Base-by-base conservation (phyloP, 2,888 invertebrate species). In the Sturmia bella region DNA sequence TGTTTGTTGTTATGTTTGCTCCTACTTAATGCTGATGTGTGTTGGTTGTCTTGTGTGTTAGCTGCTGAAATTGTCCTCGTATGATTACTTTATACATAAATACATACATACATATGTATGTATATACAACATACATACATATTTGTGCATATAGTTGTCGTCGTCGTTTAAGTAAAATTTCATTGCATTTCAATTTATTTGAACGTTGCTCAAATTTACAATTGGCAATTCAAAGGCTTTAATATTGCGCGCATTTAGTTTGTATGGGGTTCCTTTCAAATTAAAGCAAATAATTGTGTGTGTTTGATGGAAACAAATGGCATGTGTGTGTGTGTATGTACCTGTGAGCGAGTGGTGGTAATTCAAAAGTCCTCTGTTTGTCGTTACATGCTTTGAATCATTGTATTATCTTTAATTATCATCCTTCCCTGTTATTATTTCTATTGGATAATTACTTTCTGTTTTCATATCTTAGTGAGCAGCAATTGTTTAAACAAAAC, bases 371-470 rank as follows among this genome's bases (percentile, higher is more conserved):
- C 12, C 45, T 54, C 12, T 61, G 17, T 48, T 37, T 63, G 50
- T 68, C 57, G 43, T 24, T 59, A 68, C 59, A 6, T 76, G 37
- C 68, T 73, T 59, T 12, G 27, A 54, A 39, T 39, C 75, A 64
- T 61, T 70, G 74, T 66, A 59, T 61, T 68, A 79, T 66, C 54
- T 61, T 75, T 84, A 72, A 63, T 72, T 69, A 64, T 79, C 39
- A 73, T 84, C 68, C 48, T 64, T 69, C 57, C 57, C 54, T 64
- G 77, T 56, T 72, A 74, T 52, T 76, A 64, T 85, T 85, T 86
- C 48, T 68, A 59, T 68, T 75, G 68, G 50, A 70, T 70, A 77
- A 77, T 77, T 77, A 70, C 27, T 24, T 69, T 63, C 37, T 72
- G 17, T 50, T 32, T 61, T n/a, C 15, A 6, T 24, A 39, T 24